Evolutionary conservation across 1,140 invertebrate genomes (phyloP).

Genomic region (Brachionus rotundiformis): DNA sequence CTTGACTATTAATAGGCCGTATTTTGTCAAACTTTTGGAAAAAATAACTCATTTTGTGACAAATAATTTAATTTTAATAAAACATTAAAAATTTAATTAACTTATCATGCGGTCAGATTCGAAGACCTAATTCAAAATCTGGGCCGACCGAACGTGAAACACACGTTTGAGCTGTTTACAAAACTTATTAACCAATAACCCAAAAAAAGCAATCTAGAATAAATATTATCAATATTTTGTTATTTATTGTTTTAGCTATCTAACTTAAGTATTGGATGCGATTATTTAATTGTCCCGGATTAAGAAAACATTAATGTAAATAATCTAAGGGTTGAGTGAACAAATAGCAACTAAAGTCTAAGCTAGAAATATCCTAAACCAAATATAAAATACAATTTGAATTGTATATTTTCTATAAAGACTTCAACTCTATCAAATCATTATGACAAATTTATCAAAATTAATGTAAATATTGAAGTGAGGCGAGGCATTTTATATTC

Average conservation of each 20-base stretch:
- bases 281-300: slow-evolving; percentile 38
- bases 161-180: background rate
- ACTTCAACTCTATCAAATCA: background rate
- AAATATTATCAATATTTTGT: slow-evolving; percentile 7
- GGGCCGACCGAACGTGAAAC: background rate
- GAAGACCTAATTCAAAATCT: background rate
- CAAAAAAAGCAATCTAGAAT: background rate
- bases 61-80: background rate
- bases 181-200: slow-evolving; percentile 12
- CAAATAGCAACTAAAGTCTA: background rate
- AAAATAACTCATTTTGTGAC: background rate
- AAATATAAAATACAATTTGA: background rate
- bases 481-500: slow-evolving; percentile 8
- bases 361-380: background rate
- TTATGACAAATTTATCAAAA: background rate
- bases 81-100: background rate
- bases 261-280: slow-evolving; percentile 3
- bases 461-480: slow-evolving; percentile 39
- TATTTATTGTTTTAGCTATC: slow-evolving; percentile 6
- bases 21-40: background rate
- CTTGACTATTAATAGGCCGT: background rate
- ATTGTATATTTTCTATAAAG: background rate
- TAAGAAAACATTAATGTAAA: slow-evolving; percentile 31
- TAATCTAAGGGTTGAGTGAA: background rate
- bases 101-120: background rate